Percentiles rank a stretch among this genome's conserved stretches.
Conservation (phyloP, 2,888 invertebrate species). For the Nomada goodeniana region DNA sequence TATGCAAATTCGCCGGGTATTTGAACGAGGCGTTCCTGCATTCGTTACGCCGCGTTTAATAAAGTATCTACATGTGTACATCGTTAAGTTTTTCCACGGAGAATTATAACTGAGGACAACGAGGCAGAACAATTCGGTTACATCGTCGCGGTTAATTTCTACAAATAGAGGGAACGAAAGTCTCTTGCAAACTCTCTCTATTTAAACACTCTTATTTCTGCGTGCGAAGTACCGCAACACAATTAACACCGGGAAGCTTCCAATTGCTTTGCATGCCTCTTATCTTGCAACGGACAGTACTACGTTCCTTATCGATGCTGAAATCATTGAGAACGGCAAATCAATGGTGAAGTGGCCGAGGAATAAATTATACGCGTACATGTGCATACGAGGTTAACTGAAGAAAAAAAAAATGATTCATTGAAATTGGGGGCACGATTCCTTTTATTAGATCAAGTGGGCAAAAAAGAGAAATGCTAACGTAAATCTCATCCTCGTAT, state of each 20-base stretch:
- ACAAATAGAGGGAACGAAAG: too few relatives aligned
- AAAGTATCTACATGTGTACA: background rate
- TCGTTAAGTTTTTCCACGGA: background rate
- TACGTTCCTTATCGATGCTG: too few relatives aligned
- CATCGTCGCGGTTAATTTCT: too few relatives aligned
- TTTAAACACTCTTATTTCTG: too few relatives aligned
- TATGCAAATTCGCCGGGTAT: constrained; percentile 40
- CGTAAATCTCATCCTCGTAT: constrained; percentile 3
- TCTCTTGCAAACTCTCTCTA: too few relatives aligned
- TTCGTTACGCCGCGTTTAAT: constrained; percentile 21
- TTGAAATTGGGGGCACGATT: background rate
- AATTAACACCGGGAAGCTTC: too few relatives aligned
- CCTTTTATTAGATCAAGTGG: background rate
- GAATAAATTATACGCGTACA: too few relatives aligned
- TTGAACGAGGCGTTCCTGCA: background rate
- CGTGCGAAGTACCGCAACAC: too few relatives aligned
- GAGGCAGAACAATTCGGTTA: background rate
- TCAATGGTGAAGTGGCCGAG: background rate
- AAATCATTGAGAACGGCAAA: background rate
- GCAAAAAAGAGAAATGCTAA: background rate
- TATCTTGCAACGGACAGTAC: too few relatives aligned
- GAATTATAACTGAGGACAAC: background rate
- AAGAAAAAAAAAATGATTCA: background rate
- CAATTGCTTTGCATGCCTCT: too few relatives aligned
- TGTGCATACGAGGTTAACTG: background rate